Base-by-base conservation (phyloP, 2,113 vertebrate species). In the Phoenicopterus ruber region DNA sequence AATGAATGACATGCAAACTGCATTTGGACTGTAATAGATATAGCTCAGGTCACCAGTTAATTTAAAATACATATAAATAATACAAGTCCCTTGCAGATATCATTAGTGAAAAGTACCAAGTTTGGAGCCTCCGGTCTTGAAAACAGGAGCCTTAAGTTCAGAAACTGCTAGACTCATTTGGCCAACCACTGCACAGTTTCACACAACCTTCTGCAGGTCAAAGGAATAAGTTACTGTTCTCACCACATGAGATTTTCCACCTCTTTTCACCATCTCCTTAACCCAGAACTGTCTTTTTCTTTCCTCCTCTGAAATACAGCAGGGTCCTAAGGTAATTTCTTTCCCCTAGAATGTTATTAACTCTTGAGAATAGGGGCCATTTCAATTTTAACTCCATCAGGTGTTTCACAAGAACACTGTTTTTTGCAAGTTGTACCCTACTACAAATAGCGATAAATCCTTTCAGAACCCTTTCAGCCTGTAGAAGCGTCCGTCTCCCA, bases 1-100 rank as follows among this genome's bases (percentile, higher is more conserved):
- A 96, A 96, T 90, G 80, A 92, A 90, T 93, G 77, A 80, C 92
- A 63, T 54, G 55, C 94, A 95, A 94, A 96, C 86, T 93, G 49
- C 38, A 34, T 93, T 95, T 91, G 91, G 82, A 65, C 87, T 70
- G 34, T 80, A 91, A 91, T 61, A 76, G 91, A 79, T 92, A 83
- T 9, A 88, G 55, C 74, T 88, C 49, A 44, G 96, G 94, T 91
- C 82, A 86, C 67, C 28, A 62, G 85, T 67, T 94, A 87, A 95
- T 96, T 97, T 89, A 63, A 95, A 88, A 67, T 79, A 88, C 10
- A 16, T 62, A 44, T 58, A 72, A 85, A 92, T 96, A 94, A 91
- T 70, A 88, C 31, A 73, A 54, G 42, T 44, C 19, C 29, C 26
- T 94, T 89, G 47, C 44, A 86, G 54, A 93, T 49, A n/a, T 55